These are phyloP conservation scores for Corythaeola cristata DNA, from an alignment of 2,113 vertebrate species.

Conservation along the genomic window DNA sequence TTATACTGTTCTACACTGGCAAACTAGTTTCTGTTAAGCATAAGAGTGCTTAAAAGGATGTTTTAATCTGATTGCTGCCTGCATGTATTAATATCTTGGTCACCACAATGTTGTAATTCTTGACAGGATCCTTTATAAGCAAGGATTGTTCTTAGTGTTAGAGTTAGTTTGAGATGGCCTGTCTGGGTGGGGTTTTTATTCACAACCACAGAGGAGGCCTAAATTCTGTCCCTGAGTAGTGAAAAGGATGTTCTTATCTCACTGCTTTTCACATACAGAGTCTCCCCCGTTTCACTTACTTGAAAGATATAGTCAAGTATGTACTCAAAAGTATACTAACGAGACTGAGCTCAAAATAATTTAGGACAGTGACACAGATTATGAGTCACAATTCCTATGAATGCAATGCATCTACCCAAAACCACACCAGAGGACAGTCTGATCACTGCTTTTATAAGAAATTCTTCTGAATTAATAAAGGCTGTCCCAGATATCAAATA, in stretches of 20 bases:
- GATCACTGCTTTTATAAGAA: neutral
- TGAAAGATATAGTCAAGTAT: neutral
- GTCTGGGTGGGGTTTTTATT: neutral
- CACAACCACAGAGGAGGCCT: neutral
- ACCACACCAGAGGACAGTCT: neutral
- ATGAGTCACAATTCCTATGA: neutral
- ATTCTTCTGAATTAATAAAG: neutral
- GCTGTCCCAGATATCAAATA: neutral
- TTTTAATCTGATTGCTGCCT: neutral
- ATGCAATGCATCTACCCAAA: neutral
- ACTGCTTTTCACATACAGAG: neutral
- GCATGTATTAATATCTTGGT: neutral
- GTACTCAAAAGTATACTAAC: neutral
- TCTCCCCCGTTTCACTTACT: neutral
- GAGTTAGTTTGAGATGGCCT: neutral
- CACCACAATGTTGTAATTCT: neutral
- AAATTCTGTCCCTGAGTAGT: neutral
- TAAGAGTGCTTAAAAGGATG: neutral
- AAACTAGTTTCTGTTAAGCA: neutral
- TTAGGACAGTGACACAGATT: neutral
- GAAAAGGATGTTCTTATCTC: neutral
- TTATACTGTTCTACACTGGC: neutral
- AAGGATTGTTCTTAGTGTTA: neutral
- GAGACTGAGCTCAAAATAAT: neutral
- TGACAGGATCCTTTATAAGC: neutral